These are phyloP conservation scores for Toxotes lorentzi DNA, from an alignment of 2,797 vertebrate genomes.

Conservation along the genomic window DNA sequence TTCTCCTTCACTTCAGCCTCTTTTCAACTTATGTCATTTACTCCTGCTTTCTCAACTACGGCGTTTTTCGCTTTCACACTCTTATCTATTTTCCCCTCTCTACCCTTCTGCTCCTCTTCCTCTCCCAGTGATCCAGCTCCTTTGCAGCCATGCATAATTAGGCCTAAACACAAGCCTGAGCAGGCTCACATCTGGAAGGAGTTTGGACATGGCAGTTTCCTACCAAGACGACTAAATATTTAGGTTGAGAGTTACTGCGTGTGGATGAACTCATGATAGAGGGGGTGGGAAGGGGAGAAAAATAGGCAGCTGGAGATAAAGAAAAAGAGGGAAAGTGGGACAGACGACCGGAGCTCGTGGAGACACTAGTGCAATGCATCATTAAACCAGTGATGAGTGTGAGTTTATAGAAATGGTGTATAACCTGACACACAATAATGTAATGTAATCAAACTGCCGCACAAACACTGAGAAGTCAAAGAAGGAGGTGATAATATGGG, in stretches of 20 bases:
- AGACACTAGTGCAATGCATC: conserved; percentile 44
- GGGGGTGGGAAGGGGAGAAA: conserved; percentile 68
- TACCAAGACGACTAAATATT: conserved; percentile 91
- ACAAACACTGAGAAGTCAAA: background rate
- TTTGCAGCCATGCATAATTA: conserved; percentile 88
- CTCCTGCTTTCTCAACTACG: conserved; percentile 46
- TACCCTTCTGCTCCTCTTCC: conserved; percentile 70
- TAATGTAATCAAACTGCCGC: conserved; percentile 40
- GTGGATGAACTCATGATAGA: conserved; percentile 88
- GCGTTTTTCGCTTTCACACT: conserved; percentile 58
- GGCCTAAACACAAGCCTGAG: conserved; percentile 85
- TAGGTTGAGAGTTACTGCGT: conserved; percentile 90
- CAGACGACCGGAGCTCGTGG: conserved; percentile 37
- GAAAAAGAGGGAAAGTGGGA: conserved; percentile 68
- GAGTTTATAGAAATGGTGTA: conserved; percentile 38
- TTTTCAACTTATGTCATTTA: conserved; percentile 46
- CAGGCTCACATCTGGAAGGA: conserved; percentile 90
- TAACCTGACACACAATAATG: conserved; percentile 22
- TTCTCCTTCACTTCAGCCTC: conserved; percentile 49
- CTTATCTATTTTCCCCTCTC: conserved; percentile 63
- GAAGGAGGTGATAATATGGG: conserved; percentile 67
- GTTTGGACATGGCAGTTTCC: conserved; percentile 91
- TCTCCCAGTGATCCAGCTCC: conserved; percentile 75
- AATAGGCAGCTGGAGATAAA: conserved; percentile 68
- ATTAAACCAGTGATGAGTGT: conserved; percentile 44